A percentile compares a stretch with the other conserved stretches of the same genome.
Conservation (phyloP, 2,113 vertebrate species). For the Periophthalmodon schlosseri region DNA sequence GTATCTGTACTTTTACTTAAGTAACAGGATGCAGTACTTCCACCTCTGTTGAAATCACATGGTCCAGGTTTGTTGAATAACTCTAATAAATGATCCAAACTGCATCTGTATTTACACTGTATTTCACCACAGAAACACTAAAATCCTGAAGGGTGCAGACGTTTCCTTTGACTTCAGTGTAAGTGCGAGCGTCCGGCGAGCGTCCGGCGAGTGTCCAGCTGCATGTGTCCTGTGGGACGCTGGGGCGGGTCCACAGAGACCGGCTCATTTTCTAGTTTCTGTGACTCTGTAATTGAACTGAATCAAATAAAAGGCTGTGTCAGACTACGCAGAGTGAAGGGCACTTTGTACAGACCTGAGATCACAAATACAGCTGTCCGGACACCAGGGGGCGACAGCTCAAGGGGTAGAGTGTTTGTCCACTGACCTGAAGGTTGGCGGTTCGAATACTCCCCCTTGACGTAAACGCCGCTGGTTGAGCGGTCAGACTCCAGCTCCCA, state of each 20-base stretch:
- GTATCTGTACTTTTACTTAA: too few relatives aligned
- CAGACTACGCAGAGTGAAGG: slow-evolving; percentile 23
- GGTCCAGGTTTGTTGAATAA: not conserved
- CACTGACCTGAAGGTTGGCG: too few relatives aligned
- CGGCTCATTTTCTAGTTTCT: slow-evolving; percentile 54
- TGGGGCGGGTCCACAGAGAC: slow-evolving; percentile 22
- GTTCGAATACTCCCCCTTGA: too few relatives aligned
- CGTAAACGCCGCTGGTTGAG: too few relatives aligned
- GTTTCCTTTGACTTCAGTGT: slow-evolving; percentile 17
- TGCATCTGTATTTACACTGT: not conserved
- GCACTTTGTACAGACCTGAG: not conserved
- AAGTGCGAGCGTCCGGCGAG: not conserved
- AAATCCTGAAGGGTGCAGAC: not conserved
- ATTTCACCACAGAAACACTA: not conserved
- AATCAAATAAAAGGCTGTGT: slow-evolving; percentile 66
- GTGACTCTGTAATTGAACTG: slow-evolving; percentile 66
- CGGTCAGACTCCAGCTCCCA: too few relatives aligned
- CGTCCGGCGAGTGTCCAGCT: not conserved
- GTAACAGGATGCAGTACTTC: too few relatives aligned
- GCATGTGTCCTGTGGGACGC: slow-evolving; percentile 4
- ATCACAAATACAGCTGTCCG: too few relatives aligned
- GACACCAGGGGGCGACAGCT: too few relatives aligned
- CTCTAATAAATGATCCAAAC: not conserved
- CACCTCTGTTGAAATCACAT: too few relatives aligned
- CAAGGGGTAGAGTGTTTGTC: too few relatives aligned